Conservation (phyloP, 2,888 invertebrate species). For the Drosophila hamatofila region DNA sequence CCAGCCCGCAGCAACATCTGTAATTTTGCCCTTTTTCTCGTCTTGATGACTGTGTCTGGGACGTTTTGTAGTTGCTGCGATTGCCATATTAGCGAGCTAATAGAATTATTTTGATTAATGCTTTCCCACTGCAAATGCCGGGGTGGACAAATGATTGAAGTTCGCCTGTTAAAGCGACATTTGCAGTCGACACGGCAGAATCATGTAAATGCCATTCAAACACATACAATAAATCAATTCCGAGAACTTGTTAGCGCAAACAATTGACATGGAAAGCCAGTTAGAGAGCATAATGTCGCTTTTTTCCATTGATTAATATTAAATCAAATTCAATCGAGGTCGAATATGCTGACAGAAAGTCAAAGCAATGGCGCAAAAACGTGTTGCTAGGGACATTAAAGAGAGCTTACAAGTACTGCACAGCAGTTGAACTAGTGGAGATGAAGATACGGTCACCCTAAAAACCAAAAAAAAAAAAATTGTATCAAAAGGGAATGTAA, state of each 20-base stretch:
- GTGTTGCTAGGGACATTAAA: background rate
- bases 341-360: background rate
- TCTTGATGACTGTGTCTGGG: conserved; percentile 47
- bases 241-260: conserved; percentile 25
- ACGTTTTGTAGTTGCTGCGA: conserved; percentile 35
- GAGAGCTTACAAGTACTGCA: background rate
- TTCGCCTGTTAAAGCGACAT: conserved; percentile 53
- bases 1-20: conserved; percentile 7
- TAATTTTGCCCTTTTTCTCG: conserved; percentile 15
- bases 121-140: conserved; percentile 32
- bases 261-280: conserved; percentile 20
- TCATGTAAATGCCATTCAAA: conserved; percentile 42
- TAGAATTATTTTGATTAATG: conserved; percentile 71
- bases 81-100: conserved; percentile 40
- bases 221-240: conserved; percentile 49
- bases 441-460: background rate
- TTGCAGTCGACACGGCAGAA: conserved; percentile 54
- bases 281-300: conserved; percentile 3
- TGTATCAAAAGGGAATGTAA: no score
- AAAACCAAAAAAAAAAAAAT: no score
- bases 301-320: conserved; percentile 5
- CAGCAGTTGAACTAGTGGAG: background rate
- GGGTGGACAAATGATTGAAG: conserved; percentile 58
- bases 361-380: background rate
- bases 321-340: background rate